Conservation (phyloP, 2,797 vertebrate genomes). For the Xerus rutilus region DNA sequence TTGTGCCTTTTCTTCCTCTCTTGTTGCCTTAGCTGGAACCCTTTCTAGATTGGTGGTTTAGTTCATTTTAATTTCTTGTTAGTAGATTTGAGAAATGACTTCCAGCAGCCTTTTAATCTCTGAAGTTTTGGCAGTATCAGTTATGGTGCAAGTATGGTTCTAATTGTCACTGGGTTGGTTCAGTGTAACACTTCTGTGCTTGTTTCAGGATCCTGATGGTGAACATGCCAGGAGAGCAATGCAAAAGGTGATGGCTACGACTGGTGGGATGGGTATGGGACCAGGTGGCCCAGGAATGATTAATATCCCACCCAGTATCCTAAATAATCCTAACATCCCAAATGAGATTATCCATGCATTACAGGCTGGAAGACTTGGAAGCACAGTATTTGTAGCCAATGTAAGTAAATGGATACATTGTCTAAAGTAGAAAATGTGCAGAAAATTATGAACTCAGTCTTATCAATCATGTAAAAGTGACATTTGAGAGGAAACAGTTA, state of each 20-base stretch:
- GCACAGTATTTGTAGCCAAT: constrained; percentile 97
- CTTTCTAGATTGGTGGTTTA: constrained; percentile 2
- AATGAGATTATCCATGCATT: constrained; percentile 97
- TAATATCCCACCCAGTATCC: constrained; percentile 96
- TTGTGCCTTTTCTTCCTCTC: background rate
- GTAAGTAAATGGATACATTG: constrained; percentile 88
- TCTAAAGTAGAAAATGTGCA: constrained; percentile 39
- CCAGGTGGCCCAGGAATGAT: constrained; percentile 93
- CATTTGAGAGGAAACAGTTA: background rate
- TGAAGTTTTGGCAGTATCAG: background rate
- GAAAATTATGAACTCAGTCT: background rate
- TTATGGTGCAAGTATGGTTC: background rate
- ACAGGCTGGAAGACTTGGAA: constrained; percentile 97
- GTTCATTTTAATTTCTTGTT: constrained; percentile 59
- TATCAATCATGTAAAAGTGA: background rate
- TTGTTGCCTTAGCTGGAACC: background rate
- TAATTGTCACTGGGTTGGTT: constrained; percentile 3
- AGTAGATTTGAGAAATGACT: constrained; percentile 47
- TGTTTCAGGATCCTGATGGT: constrained; percentile 94
- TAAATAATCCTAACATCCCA: constrained; percentile 98
- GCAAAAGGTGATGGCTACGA: constrained; percentile 90
- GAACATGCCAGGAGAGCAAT: constrained; percentile 96
- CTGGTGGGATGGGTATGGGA: constrained; percentile 91
- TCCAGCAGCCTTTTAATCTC: constrained; percentile 13
- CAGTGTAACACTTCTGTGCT: constrained; percentile 61